Percentiles rank a stretch among this genome's conserved stretches.
These are phyloP conservation scores for Anas platyrhynchos DNA, from an alignment of 2,113 vertebrate species.

Conservation along the genomic window DNA sequence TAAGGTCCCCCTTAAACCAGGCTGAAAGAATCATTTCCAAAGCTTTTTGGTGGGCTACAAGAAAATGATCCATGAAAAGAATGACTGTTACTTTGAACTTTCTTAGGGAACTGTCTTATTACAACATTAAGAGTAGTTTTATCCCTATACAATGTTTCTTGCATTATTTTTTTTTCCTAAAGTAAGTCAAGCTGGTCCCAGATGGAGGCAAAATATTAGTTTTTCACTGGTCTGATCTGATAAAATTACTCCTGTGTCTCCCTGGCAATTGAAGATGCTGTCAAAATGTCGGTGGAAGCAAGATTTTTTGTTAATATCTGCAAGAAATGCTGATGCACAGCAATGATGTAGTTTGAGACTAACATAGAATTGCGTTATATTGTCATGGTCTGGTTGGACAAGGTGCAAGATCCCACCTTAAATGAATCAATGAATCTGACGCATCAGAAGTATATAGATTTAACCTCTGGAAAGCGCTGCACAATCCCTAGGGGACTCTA, in stretches of 20 bases:
- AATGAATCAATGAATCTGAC: not conserved
- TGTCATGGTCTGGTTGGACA: not conserved
- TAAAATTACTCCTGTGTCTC: not conserved
- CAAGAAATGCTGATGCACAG: not conserved
- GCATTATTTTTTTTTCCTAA: not conserved
- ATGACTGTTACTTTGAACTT: not conserved
- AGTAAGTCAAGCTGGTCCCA: not conserved
- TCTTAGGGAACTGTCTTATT: not conserved
- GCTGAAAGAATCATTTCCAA: not conserved
- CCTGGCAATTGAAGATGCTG: not conserved
- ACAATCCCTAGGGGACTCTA: not conserved
- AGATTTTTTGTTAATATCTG: not conserved
- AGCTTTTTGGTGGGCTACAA: not conserved
- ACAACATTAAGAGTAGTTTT: not conserved
- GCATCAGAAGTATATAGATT: not conserved
- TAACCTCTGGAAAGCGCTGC: not conserved
- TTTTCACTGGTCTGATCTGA: not conserved
- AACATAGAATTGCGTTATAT: not conserved
- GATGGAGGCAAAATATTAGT: not conserved
- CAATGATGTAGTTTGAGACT: not conserved
- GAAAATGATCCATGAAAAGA: not conserved
- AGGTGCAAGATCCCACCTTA: not conserved
- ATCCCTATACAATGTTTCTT: not conserved
- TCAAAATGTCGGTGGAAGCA: not conserved
- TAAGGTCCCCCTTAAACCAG: too few species aligned